Evolutionary conservation across 2,113 vertebrate genomes (phyloP).

Genomic region (Myodes glareolus): DNA sequence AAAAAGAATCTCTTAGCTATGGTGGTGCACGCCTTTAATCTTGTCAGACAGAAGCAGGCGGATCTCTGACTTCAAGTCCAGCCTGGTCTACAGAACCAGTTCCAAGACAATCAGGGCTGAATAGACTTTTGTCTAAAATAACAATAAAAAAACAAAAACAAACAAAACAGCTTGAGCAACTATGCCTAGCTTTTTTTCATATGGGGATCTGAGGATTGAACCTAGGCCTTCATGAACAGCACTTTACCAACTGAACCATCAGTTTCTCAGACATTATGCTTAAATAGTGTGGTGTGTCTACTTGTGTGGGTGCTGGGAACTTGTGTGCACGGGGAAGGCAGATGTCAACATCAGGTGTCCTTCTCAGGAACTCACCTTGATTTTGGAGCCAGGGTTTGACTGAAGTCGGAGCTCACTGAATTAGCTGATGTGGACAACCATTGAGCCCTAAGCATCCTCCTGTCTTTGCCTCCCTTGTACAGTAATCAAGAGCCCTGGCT

Average conservation of each 20-base stretch:
- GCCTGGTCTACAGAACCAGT: background rate
- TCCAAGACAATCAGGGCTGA: background rate
- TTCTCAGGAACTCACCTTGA: background rate
- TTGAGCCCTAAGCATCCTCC: background rate
- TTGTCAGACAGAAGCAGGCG: background rate
- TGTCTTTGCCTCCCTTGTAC: background rate
- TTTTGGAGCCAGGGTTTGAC: background rate
- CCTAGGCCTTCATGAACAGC: background rate
- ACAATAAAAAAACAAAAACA: background rate
- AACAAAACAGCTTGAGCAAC: background rate
- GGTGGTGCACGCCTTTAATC: background rate
- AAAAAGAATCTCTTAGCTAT: background rate
- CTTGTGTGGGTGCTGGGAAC: background rate
- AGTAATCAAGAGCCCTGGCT: background rate
- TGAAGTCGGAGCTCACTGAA: background rate
- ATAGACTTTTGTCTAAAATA: background rate
- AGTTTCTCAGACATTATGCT: background rate
- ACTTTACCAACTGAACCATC: background rate
- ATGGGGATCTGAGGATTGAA: background rate
- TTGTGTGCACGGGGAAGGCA: too few relatives aligned
- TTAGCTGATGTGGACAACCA: too few relatives aligned
- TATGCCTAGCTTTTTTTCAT: background rate
- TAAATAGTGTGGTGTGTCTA: background rate
- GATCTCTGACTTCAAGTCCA: background rate
- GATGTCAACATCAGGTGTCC: background rate